phyloP scores from a whole-genome alignment of 2,797 vertebrate species.

The Dryobates pubescens region DNA sequence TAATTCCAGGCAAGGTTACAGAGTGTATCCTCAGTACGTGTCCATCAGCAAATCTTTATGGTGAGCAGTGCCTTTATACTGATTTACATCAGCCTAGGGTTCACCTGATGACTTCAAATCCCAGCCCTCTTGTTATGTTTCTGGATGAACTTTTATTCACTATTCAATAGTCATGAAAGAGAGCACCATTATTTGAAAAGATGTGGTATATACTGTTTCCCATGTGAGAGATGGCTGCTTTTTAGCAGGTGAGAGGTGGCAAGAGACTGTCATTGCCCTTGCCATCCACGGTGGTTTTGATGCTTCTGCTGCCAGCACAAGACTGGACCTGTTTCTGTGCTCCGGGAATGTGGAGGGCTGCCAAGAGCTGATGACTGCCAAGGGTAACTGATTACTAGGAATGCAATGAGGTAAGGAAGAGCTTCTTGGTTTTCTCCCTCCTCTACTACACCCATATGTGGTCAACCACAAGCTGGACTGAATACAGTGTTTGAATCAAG shows the following conservation, averaged over 20 bases:
- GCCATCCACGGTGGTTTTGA: not conserved
- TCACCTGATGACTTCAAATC: not conserved
- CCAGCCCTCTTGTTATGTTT: not conserved
- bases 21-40: not conserved
- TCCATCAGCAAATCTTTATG: not conserved
- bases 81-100: not conserved
- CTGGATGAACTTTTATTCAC: not conserved
- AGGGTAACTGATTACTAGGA: slow-evolving; percentile 20
- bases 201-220: not conserved
- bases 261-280: not conserved
- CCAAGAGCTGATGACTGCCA: slow-evolving; percentile 24
- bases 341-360: not conserved
- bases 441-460: not conserved
- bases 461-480: not conserved
- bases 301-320: not conserved
- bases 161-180: not conserved
- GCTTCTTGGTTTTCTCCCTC: slow-evolving; percentile 32
- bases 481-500: slow-evolving; percentile 18
- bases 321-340: not conserved
- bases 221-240: not conserved
- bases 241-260: not conserved
- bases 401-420: slow-evolving; percentile 39
- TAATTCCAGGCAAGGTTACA: not conserved
- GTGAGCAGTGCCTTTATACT: not conserved
- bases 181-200: not conserved